These are phyloP conservation scores for Astatotilapia flaviijosephi DNA, from an alignment of 2,113 vertebrate species.

Conservation along the genomic window DNA sequence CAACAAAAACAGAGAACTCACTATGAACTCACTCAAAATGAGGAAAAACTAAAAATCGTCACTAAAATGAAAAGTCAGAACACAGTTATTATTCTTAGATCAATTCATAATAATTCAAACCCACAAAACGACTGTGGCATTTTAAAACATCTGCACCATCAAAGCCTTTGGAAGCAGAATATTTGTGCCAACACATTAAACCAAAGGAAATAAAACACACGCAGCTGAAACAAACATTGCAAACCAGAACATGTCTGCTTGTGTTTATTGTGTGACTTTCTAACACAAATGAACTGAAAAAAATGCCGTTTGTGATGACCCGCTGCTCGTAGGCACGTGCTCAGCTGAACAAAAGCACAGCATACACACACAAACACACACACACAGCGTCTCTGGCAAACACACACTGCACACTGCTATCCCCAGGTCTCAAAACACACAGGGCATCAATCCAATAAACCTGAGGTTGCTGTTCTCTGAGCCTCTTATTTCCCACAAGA, in stretches of 20 bases:
- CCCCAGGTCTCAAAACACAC: constrained; percentile 11
- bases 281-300: background rate
- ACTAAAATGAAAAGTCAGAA: background rate
- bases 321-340: background rate
- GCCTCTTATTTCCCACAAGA: constrained; percentile 56
- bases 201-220: background rate
- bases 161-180: background rate
- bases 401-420: background rate
- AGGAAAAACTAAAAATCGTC: background rate
- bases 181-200: background rate
- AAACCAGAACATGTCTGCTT: no score
- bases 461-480: constrained; percentile 51
- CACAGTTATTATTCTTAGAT: background rate
- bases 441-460: constrained; percentile 56
- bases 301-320: background rate
- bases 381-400: background rate
- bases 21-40: background rate
- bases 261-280: background rate
- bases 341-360: background rate
- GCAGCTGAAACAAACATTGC: background rate
- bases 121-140: background rate
- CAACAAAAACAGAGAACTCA: background rate
- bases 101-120: background rate
- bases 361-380: background rate
- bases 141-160: background rate